phyloP scores from a whole-genome alignment of 2,113 vertebrate species.

The Petromus typicus region DNA sequence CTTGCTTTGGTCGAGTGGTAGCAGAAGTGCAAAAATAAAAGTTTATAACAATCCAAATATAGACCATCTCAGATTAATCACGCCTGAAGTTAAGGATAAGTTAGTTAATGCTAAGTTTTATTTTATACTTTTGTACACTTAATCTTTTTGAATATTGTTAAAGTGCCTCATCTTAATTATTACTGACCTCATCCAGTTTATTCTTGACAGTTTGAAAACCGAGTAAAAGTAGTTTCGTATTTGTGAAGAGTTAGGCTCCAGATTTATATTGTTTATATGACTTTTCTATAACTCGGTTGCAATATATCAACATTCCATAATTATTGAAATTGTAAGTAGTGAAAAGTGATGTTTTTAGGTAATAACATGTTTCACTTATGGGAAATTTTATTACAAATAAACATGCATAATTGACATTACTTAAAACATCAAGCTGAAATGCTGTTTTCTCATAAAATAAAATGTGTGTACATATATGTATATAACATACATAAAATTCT shows the following conservation, averaged over 20 bases:
- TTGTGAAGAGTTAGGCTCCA: slow-evolving; percentile 62
- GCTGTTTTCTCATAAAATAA: slow-evolving; percentile 13
- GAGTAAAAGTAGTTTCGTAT: slow-evolving; percentile 41
- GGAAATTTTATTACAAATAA: slow-evolving; percentile 69
- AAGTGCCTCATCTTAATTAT: slow-evolving; percentile 78
- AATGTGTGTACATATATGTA: neutral
- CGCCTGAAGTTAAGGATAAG: slow-evolving; percentile 42
- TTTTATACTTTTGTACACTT: slow-evolving; percentile 54
- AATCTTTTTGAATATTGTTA: slow-evolving; percentile 62
- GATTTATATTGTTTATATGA: slow-evolving; percentile 63
- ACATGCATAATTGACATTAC: slow-evolving; percentile 37
- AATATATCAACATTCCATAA: slow-evolving; percentile 17
- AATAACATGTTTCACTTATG: slow-evolving; percentile 48
- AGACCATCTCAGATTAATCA: slow-evolving; percentile 71
- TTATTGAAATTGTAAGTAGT: slow-evolving; percentile 52
- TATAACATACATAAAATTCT: neutral
- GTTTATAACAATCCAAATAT: slow-evolving; percentile 45
- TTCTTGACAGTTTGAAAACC: slow-evolving; percentile 53
- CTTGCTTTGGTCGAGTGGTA: neutral
- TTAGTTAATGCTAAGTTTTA: neutral
- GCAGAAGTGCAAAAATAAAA: slow-evolving; percentile 63
- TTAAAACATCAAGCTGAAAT: slow-evolving; percentile 29
- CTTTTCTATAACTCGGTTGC: slow-evolving; percentile 54
- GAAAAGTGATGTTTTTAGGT: slow-evolving; percentile 59
- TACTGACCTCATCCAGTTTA: slow-evolving; percentile 75